Evolutionary conservation across 2,113 vertebrate genomes (phyloP), one percentile per base, ranked within the genome.

Genomic region (Siniperca chuatsi): DNA sequence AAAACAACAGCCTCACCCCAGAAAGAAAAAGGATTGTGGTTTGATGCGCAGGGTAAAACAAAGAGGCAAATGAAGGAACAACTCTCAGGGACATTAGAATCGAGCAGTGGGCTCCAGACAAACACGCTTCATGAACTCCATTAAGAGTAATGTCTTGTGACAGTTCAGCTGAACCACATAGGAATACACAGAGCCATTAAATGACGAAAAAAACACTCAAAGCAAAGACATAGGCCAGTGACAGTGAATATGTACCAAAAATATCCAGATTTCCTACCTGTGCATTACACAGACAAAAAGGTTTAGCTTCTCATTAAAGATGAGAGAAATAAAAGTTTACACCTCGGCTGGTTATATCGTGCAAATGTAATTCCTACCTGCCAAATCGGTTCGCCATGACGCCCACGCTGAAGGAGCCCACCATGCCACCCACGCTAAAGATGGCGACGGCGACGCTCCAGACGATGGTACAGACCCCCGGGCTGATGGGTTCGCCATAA

Each of bases 371-470:
- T 2, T 69, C 86, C 37, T 79, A 99, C 98, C 98, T 97, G 90
- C 98, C 98, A 82, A 99, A 99, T 18, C 95, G 93, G 90, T 99
- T 95, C 37, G 98, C 97, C 18, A 99, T 96, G 61, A 98, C 92
- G 29, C 98, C 97, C 4, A 99, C 98, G 0, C 97, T 98, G 87
- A 99, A 97, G 79, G 98, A 98, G 75, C 98, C 98, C 0, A 97
- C 92, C 98, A 99, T 99, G 1, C 98, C 98, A 16, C 98, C 98
- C 15, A 99, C 96, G 0, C 98, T 97, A 87, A 99, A 99, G 87
- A 99, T 97, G 78, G 98, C 95, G 54, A 99, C 98, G 0, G 97
- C 92, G 48, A 98, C 73, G 1, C 98, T 98, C 98, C 98, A 99
- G 0, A 99, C 94, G 0, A 96, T 90, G 0, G 97, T 98, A 4